These are phyloP conservation scores for Amblyteles armatorius DNA, from an alignment of 2,888 invertebrate genomes.

Conservation along the genomic window DNA sequence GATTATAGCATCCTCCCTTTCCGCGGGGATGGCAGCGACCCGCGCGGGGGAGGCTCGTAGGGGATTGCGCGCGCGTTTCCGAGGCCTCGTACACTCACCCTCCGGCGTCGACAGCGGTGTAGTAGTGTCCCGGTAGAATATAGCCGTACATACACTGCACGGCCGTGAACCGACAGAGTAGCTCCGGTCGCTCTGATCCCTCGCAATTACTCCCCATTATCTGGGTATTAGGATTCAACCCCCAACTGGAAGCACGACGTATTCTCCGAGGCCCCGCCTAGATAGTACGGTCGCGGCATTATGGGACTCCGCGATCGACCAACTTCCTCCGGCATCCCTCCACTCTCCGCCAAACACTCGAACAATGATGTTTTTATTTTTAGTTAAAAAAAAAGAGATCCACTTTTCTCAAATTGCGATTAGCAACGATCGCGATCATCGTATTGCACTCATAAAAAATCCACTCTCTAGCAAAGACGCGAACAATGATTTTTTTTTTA, in stretches of 20 bases:
- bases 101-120: constrained; percentile 27
- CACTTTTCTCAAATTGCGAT: not conserved
- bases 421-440: not conserved
- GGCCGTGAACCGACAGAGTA: constrained; percentile 72
- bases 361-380: constrained; percentile 2
- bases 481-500: not conserved
- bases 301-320: constrained; percentile 14
- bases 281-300: constrained; percentile 47
- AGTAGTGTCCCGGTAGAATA: constrained; percentile 35
- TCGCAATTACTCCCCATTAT: constrained; percentile 85
- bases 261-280: constrained; percentile 79
- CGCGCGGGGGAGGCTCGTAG: constrained; percentile 39
- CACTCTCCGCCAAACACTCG: not conserved
- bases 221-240: constrained; percentile 84
- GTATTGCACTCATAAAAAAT: no score
- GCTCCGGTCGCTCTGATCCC: constrained; percentile 83
- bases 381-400: no score
- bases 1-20: constrained; percentile 76
- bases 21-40: constrained; percentile 50
- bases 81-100: constrained; percentile 66
- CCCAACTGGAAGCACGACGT: constrained; percentile 82
- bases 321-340: not conserved
- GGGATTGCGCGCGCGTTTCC: constrained; percentile 56
- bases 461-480: not conserved
- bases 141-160: constrained; percentile 48